Evolutionary conservation across 2,888 invertebrate genomes (phyloP), one percentile per base, ranked within the genome.

Genomic region (Yponomeuta cagnagella): DNA sequence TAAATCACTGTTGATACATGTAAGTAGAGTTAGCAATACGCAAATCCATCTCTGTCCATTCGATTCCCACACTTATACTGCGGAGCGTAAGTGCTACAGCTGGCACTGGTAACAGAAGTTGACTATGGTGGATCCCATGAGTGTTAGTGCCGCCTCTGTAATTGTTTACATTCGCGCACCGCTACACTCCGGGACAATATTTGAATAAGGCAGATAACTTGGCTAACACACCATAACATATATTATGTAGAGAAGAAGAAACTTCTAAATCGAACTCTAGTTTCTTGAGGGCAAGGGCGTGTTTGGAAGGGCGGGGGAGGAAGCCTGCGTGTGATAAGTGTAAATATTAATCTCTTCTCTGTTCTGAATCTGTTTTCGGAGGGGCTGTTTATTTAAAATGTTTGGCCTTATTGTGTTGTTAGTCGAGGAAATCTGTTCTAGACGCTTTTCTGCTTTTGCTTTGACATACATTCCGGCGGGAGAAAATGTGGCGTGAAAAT

Each of bases 1-100:
- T 58, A 58, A 58, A 58, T 58, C 52, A 58, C 52, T 58, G 52
- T 58, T 58, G 52, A 58, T 58, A 58, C 52, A 58, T 15, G 52
- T 58, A 0, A 15, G 52, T 58, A 58, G 15, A 58, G 8, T 43
- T 43, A 43, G 43, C 43, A 43, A 43, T 8, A 43, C 43, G 8
- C 43, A 8, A 6, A 43, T 43, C 43, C 8, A 8, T 8, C 43
- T 43, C 43, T 8, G 1, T 43, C 8, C 43, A 8, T 43, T 43
- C 43, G 43, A 43, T 43, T 43, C 43, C 4, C 43, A 8, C 43
- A 43, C 9, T 43, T 43, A 43, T 8, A 6, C 43, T 9, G 6
- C 1, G 8, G 43, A 0, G 43, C 43, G 1, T 43, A 43, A 43
- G 43, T 8, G 9, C 43, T 43, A 43, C 43, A 43, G 8, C 43